These are phyloP conservation scores for Sylvilagus bachmani DNA, from an alignment of 2,113 vertebrate species.

Conservation along the genomic window DNA sequence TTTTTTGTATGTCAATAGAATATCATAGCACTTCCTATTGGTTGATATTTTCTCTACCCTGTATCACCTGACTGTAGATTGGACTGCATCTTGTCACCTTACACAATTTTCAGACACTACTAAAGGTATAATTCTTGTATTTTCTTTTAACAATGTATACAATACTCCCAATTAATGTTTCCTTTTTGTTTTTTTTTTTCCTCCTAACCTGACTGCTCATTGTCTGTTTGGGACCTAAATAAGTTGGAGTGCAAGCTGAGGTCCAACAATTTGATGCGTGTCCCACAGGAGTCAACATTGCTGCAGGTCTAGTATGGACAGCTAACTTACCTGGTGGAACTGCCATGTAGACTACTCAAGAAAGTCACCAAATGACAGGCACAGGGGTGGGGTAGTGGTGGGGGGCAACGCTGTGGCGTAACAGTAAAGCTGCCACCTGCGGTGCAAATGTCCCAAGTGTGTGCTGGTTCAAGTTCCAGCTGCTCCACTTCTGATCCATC, in stretches of 20 bases:
- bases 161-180: not conserved
- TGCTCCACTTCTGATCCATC: too few species aligned
- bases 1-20: not conserved
- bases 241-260: too few species aligned
- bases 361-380: not conserved
- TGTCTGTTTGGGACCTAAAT: not conserved
- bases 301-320: not conserved
- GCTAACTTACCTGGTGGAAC: not conserved
- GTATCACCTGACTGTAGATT: not conserved
- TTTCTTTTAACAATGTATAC: not conserved
- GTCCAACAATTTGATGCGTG: not conserved
- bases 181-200: not conserved
- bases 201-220: not conserved
- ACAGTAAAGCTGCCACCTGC: too few species aligned
- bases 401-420: not conserved
- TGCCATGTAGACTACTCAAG: not conserved
- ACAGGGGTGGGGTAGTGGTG: too few species aligned
- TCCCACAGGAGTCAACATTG: fast-evolving
- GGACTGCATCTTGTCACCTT: not conserved
- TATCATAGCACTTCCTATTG: not conserved
- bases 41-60: not conserved
- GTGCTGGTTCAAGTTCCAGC: too few species aligned
- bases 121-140: not conserved
- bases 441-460: too few species aligned
- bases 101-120: not conserved